A percentile compares a stretch with the other conserved stretches of the same genome.
phyloP scores from a whole-genome alignment of 2,113 vertebrate genomes.

The Speoplatyrhinus poulsoni region DNA sequence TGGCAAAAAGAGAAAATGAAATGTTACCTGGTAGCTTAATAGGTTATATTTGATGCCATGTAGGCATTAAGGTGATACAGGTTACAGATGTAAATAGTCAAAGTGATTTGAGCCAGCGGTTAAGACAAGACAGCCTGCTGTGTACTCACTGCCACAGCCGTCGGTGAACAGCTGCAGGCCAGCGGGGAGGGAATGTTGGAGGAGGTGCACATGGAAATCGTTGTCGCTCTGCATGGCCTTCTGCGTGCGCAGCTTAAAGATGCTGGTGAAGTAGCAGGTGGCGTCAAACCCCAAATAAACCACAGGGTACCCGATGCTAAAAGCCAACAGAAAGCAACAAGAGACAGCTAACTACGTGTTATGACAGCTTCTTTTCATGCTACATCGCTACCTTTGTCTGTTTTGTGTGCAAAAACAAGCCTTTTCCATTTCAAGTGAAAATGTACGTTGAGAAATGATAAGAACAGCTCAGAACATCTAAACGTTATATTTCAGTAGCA shows the following conservation, averaged over 20 bases:
- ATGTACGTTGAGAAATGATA: not conserved
- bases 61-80: too few species aligned
- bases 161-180: slow-evolving; percentile 74
- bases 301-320: slow-evolving; percentile 81
- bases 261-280: slow-evolving; percentile 82
- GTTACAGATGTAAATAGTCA: too few species aligned
- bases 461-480: not conserved
- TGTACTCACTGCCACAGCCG: slow-evolving; percentile 63
- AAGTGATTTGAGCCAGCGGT: too few species aligned
- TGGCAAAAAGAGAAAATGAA: too few species aligned
- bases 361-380: not conserved
- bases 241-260: slow-evolving; percentile 79
- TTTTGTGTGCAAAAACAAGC: too few species aligned
- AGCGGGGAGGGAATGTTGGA: slow-evolving; percentile 77
- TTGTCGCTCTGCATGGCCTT: slow-evolving; percentile 77
- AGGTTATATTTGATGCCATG: too few species aligned
- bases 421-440: not conserved
- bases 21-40: too few species aligned
- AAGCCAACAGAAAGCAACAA: not conserved
- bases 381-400: too few species aligned
- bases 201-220: slow-evolving; percentile 79
- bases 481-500: not conserved
- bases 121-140: not conserved
- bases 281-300: slow-evolving; percentile 82
- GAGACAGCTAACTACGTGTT: not conserved